Evolutionary conservation across 2,113 vertebrate genomes (phyloP).

Genomic region (Bos indicus): DNA sequence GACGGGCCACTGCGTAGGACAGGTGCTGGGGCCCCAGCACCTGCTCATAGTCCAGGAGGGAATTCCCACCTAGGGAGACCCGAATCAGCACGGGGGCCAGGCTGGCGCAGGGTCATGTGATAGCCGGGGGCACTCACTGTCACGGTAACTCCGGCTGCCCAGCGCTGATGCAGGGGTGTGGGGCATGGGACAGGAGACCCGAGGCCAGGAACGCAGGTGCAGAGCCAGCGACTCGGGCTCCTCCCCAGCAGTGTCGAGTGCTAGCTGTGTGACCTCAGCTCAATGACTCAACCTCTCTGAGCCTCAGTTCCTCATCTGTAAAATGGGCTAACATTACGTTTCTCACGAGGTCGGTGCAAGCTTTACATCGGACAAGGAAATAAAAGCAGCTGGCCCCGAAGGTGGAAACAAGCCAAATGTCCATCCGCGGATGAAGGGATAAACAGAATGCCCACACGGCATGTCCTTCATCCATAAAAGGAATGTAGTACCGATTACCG

Average conservation of each 20-base stretch:
- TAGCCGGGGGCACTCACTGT: neutral
- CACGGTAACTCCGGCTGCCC: neutral
- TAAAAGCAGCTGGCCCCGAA: neutral
- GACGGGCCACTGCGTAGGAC: constrained; percentile 79
- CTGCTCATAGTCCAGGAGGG: constrained; percentile 66
- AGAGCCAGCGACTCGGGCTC: neutral
- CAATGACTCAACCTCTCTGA: neutral
- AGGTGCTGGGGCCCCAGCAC: constrained; percentile 79
- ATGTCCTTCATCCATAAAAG: neutral
- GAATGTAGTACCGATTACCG: accelerated
- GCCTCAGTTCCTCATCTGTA: neutral
- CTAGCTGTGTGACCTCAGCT: neutral
- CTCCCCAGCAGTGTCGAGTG: neutral
- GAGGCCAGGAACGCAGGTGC: neutral
- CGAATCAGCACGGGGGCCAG: neutral
- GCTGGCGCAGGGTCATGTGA: accelerated
- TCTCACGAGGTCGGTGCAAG: neutral
- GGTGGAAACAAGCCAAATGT: neutral
- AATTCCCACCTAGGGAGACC: constrained; percentile 57
- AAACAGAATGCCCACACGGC: neutral
- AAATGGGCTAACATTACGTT: neutral
- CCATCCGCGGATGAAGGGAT: accelerated
- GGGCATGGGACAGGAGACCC: neutral
- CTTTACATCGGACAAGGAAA: neutral
- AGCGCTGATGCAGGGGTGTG: accelerated